These are phyloP conservation scores for Nerophis lumbriciformis DNA, from an alignment of 2,113 vertebrate genomes.

Conservation along the genomic window DNA sequence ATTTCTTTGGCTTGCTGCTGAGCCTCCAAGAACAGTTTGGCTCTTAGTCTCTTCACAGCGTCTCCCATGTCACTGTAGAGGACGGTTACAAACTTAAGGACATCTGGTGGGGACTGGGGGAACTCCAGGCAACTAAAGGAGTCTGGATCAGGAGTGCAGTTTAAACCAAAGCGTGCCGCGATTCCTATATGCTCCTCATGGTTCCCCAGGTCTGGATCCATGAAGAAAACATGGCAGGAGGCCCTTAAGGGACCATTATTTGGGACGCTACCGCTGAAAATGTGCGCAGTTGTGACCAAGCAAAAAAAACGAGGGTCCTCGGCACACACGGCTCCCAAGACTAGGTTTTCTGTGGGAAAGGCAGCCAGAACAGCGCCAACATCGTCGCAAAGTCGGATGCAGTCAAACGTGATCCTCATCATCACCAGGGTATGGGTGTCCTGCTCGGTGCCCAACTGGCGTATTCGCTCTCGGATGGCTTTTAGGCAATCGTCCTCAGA, in stretches of 20 bases:
- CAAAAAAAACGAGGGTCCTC: conserved; percentile 91
- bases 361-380: conserved; percentile 77
- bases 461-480: conserved; percentile 85
- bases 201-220: conserved; percentile 86
- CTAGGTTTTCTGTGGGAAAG: conserved; percentile 91
- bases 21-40: conserved; percentile 79
- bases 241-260: conserved; percentile 71
- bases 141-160: conserved; percentile 87
- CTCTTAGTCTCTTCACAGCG: conserved; percentile 81
- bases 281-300: conserved; percentile 83
- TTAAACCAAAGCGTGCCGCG: conserved; percentile 82
- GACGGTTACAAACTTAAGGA: conserved; percentile 89
- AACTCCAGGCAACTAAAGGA: conserved; percentile 87
- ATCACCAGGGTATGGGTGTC: conserved; percentile 87
- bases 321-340: conserved; percentile 86
- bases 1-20: conserved; percentile 77
- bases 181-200: conserved; percentile 87
- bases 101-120: conserved; percentile 81
- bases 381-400: conserved; percentile 85
- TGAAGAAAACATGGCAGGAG: conserved; percentile 93
- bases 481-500: conserved; percentile 81
- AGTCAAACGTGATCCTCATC: conserved; percentile 89
- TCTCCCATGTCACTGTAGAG: conserved; percentile 90
- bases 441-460: conserved; percentile 84
- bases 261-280: conserved; percentile 69